Percentiles rank a stretch among this genome's conserved stretches.
Conservation (phyloP, 2,888 invertebrate species). For the Xanthia togata region DNA sequence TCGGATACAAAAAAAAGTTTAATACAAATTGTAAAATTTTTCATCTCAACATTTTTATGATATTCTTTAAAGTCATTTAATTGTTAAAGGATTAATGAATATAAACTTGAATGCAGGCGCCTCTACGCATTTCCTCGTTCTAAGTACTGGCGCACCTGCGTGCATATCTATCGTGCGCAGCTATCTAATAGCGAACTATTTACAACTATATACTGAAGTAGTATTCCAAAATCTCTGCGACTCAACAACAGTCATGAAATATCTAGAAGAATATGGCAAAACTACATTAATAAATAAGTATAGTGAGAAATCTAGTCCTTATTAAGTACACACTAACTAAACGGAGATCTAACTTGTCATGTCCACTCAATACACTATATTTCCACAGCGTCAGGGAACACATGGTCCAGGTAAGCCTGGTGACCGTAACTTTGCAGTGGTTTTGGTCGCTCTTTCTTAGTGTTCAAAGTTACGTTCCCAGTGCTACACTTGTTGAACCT, state of each 20-base stretch:
- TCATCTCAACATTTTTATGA: slow-evolving; percentile 39
- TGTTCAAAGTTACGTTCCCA: slow-evolving; percentile 73
- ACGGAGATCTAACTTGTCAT: slow-evolving; percentile 69
- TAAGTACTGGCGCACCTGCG: slow-evolving; percentile 39
- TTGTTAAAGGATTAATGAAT: slow-evolving; percentile 53
- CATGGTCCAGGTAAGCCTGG: slow-evolving; percentile 91
- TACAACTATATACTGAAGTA: slow-evolving; percentile 63
- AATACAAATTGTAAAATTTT: slow-evolving; percentile 51
- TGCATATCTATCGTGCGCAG: slow-evolving; percentile 63
- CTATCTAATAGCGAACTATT: slow-evolving; percentile 64
- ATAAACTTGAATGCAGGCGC: slow-evolving; percentile 56
- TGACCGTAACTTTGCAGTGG: slow-evolving; percentile 90
- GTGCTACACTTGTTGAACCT: slow-evolving; percentile 82
- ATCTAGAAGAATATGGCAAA: slow-evolving; percentile 71
- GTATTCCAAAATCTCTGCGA: slow-evolving; percentile 51
- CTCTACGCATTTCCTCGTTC: slow-evolving; percentile 48
- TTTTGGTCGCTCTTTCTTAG: slow-evolving; percentile 88
- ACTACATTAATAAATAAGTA: slow-evolving; percentile 71
- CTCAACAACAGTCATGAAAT: slow-evolving; percentile 51
- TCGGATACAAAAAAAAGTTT: slow-evolving; percentile 46
- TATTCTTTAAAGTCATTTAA: slow-evolving; percentile 44
- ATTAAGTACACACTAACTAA: slow-evolving; percentile 66
- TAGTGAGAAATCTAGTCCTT: slow-evolving; percentile 69
- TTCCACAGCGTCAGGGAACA: slow-evolving; percentile 90
- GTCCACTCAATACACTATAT: slow-evolving; percentile 73